phyloP scores from a whole-genome alignment of 2,888 invertebrate genomes.

The Tineola bisselliella region DNA sequence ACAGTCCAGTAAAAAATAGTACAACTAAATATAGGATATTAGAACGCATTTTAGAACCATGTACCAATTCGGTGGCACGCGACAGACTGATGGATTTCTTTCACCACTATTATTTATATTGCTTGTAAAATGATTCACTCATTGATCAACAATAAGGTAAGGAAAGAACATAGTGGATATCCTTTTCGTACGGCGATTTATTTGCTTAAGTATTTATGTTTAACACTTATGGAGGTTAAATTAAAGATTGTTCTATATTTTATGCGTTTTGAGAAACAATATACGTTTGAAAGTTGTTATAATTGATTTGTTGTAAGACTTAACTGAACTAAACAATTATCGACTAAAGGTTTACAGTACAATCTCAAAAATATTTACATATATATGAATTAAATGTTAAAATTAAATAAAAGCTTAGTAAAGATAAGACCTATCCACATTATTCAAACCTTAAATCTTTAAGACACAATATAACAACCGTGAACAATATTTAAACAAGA shows the following conservation, averaged over 20 bases:
- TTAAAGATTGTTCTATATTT: too few relatives aligned
- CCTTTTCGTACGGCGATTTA: not conserved
- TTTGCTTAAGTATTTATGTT: not conserved
- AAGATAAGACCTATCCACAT: slow-evolving; percentile 24
- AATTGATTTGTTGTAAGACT: too few relatives aligned
- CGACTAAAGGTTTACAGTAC: too few relatives aligned
- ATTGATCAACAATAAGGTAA: not conserved
- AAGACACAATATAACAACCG: not conserved
- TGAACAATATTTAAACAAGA: not conserved
- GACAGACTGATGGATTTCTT: slow-evolving; percentile 42
- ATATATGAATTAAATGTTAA: too few relatives aligned
- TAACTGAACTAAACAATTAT: too few relatives aligned
- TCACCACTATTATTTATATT: slow-evolving; percentile 63
- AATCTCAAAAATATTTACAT: too few relatives aligned
- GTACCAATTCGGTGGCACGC: slow-evolving; percentile 34
- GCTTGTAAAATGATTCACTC: slow-evolving; percentile 52
- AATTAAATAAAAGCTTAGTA: too few relatives aligned
- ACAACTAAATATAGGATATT: not conserved
- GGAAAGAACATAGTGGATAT: slow-evolving; percentile 35
- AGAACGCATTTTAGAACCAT: not conserved
- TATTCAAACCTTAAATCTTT: slow-evolving; percentile 17
- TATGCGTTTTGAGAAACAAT: too few relatives aligned
- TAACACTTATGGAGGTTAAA: too few relatives aligned
- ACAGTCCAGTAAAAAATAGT: not conserved
- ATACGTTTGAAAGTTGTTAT: too few relatives aligned